Base-by-base conservation (phyloP, 2,888 invertebrate species). In the Apomyelois bistriatella region DNA sequence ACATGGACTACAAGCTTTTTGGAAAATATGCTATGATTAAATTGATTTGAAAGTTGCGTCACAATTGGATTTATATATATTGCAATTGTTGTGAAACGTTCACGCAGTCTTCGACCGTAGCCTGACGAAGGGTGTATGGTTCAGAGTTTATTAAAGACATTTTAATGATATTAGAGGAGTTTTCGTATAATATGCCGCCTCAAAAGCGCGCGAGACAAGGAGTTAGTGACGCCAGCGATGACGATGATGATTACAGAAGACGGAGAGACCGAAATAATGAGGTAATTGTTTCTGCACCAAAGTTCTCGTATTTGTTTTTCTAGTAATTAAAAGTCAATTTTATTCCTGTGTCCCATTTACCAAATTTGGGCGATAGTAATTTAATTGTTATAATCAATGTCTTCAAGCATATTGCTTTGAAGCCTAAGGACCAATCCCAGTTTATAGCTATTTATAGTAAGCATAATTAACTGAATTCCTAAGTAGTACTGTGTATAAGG, bases 241-340 rank as follows among this genome's bases (percentile, higher is more conserved):
- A 94, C 46, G 93, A 93, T 49, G 94, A 93, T 10, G 94, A 94
- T 64, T 96, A 96, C 70, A 90, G 95, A 56, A 92, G 92, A 62
- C 92, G 93, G 51, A 87, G 96, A 35, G 95, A 95, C 68, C 92
- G 95, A 67, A 96, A 96, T 83, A 96, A 96, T 83, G 92, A 94
- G 91, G 95, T 94, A 82, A 59, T 53, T 41, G 0, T 9, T 43
- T 46, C 32, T 32, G 9, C 10, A 4, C 10, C 7, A 32, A 7
- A 10, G 4, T 32, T 32, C 9, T 32, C 1, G 3, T 28, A 28
- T 3, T 28, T 28, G 28, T 28, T 28, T 28, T 28, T n/a, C n/a
- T n/a, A n/a, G n/a, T n/a, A n/a, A n/a, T n/a, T n/a, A n/a, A n/a
- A n/a, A n/a, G n/a, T n/a, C n/a, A n/a, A n/a, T n/a, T n/a, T n/a